Conservation (phyloP, 2,797 vertebrate genomes). For the Periophthalmus magnuspinnatus region DNA sequence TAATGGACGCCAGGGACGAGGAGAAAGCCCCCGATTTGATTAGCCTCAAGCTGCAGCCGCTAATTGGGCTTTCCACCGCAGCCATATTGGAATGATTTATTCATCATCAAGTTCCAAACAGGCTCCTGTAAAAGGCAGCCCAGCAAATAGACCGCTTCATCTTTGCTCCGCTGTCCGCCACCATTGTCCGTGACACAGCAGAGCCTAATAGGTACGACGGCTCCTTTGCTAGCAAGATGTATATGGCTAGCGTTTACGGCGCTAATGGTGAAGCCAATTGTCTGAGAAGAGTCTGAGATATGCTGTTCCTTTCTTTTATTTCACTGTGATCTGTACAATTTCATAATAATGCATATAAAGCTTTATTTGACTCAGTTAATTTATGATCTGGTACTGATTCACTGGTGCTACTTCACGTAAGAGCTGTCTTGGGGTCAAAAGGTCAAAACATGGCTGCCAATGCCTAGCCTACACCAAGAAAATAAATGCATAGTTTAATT, state of each 20-base stretch:
- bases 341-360: too few species aligned
- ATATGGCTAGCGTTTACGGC: slow-evolving; percentile 54
- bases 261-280: slow-evolving; percentile 47
- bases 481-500: too few species aligned
- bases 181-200: slow-evolving; percentile 59
- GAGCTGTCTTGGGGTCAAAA: too few species aligned
- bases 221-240: slow-evolving; percentile 52
- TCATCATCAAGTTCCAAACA: slow-evolving; percentile 69
- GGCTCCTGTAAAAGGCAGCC: slow-evolving; percentile 57
- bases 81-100: slow-evolving; percentile 79
- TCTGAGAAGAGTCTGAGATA: too few species aligned
- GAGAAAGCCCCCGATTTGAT: slow-evolving; percentile 68
- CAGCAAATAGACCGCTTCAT: slow-evolving; percentile 57
- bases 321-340: not conserved
- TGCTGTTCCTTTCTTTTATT: not conserved
- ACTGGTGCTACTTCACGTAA: too few species aligned
- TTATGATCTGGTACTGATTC: too few species aligned
- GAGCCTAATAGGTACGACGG: slow-evolving; percentile 61
- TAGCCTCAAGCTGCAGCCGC: slow-evolving; percentile 70
- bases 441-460: too few species aligned
- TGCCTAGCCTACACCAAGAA: too few species aligned
- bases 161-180: slow-evolving; percentile 42
- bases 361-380: too few species aligned
- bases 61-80: slow-evolving; percentile 74
- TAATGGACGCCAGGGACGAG: slow-evolving; percentile 62